phyloP scores from a whole-genome alignment of 2,888 invertebrate species.

The Himalopsyche japonica region DNA sequence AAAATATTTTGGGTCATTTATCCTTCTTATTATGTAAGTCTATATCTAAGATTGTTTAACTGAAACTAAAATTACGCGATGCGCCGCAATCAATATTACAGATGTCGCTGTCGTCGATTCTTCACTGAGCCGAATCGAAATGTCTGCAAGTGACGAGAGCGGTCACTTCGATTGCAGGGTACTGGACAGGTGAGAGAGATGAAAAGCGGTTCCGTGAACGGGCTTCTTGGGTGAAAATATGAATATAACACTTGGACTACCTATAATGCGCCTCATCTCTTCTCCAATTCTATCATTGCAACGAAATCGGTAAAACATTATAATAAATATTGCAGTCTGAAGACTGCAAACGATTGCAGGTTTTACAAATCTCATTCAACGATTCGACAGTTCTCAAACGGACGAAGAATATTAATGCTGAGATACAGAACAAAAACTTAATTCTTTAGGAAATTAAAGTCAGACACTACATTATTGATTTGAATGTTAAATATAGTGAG shows the following conservation, averaged over 20 bases:
- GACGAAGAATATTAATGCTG: background rate
- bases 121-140: background rate
- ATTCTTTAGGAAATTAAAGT: background rate
- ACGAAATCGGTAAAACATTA: background rate
- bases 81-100: background rate
- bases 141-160: background rate
- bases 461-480: background rate
- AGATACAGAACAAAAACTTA: background rate
- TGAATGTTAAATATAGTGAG: background rate
- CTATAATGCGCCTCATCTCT: background rate
- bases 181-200: background rate
- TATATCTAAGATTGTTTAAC: constrained; percentile 2
- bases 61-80: constrained; percentile 10
- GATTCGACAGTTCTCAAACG: background rate
- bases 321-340: background rate
- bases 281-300: background rate
- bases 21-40: background rate
- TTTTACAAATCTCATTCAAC: background rate
- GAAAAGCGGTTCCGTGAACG: background rate
- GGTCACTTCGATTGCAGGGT: background rate
- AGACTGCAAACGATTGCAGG: background rate
- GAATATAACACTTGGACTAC: background rate
- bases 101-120: background rate
- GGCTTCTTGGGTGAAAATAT: background rate
- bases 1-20: background rate